A percentile compares a stretch with the other conserved stretches of the same genome.
Conservation (phyloP, 2,113 vertebrate species). For the Mugil cephalus region DNA sequence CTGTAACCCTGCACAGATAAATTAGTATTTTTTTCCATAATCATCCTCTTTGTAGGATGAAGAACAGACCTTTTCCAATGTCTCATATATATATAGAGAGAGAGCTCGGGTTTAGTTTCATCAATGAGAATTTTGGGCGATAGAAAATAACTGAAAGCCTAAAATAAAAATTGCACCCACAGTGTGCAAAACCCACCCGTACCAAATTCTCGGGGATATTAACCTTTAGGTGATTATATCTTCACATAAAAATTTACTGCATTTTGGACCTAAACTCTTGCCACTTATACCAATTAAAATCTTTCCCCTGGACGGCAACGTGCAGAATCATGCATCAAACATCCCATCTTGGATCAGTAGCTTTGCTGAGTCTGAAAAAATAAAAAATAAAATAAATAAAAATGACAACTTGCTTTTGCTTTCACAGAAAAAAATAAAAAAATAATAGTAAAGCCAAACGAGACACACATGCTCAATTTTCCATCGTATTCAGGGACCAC, state of each 20-base stretch:
- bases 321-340: slow-evolving; percentile 57
- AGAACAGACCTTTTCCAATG: not conserved
- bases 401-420: slow-evolving; percentile 53
- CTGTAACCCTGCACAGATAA: not conserved
- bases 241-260: slow-evolving; percentile 25
- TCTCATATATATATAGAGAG: too few relatives aligned
- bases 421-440: slow-evolving; percentile 14
- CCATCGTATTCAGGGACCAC: slow-evolving; percentile 37
- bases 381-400: slow-evolving; percentile 17
- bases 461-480: slow-evolving; percentile 72
- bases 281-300: slow-evolving; percentile 7
- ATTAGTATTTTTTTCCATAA: slow-evolving; percentile 29
- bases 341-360: slow-evolving; percentile 45
- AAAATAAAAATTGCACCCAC: slow-evolving; percentile 1
- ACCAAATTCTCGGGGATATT: slow-evolving; percentile 18
- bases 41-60: slow-evolving; percentile 42
- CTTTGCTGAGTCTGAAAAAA: slow-evolving; percentile 41
- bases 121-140: not conserved
- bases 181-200: not conserved
- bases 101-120: not conserved
- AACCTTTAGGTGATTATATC: slow-evolving; percentile 30
- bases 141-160: slow-evolving; percentile 1
- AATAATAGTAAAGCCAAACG: slow-evolving; percentile 49
- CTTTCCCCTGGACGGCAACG: slow-evolving; percentile 15
- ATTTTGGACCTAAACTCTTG: slow-evolving; percentile 14